phyloP scores from a whole-genome alignment of 1,140 invertebrate genomes.

The Nixonia krombeini region DNA sequence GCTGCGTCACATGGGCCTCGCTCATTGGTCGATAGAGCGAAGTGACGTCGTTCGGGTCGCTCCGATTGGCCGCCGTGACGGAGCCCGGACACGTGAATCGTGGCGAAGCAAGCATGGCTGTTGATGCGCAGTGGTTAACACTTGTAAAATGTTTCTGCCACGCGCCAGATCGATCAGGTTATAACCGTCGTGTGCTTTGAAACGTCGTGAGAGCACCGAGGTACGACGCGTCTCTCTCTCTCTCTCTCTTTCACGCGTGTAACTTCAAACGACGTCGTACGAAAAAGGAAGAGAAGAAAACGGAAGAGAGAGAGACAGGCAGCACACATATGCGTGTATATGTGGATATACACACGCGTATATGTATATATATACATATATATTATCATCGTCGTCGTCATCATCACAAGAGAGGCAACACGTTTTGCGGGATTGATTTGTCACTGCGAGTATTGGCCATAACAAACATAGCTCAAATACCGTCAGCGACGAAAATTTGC shows the following conservation, averaged over 20 bases:
- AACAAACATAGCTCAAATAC: no score
- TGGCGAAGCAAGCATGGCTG: conserved; percentile 70
- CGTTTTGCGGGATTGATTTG: no score
- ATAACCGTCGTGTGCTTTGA: conserved; percentile 54
- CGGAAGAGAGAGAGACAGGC: conserved; percentile 8
- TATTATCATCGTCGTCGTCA: background rate
- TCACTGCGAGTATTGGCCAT: no score
- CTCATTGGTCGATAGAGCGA: conserved; percentile 70
- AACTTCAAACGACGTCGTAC: no score
- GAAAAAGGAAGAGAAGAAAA: conserved; percentile 16
- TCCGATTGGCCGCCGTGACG: conserved; percentile 59
- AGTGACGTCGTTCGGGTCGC: conserved; percentile 64
- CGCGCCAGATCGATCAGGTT: conserved; percentile 70
- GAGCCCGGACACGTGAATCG: conserved; percentile 71
- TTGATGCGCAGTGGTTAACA: conserved; percentile 71
- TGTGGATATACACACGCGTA: background rate
- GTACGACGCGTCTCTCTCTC: conserved; percentile 24
- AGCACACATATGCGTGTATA: background rate
- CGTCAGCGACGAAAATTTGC: no score
- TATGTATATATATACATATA: background rate
- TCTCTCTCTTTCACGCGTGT: conserved; percentile 13
- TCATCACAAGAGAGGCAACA: no score
- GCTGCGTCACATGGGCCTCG: conserved; percentile 70
- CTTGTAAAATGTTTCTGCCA: conserved; percentile 69
- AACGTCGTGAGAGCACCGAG: conserved; percentile 18